Conservation (phyloP, 2,113 vertebrate genomes). For the Conger conger region DNA sequence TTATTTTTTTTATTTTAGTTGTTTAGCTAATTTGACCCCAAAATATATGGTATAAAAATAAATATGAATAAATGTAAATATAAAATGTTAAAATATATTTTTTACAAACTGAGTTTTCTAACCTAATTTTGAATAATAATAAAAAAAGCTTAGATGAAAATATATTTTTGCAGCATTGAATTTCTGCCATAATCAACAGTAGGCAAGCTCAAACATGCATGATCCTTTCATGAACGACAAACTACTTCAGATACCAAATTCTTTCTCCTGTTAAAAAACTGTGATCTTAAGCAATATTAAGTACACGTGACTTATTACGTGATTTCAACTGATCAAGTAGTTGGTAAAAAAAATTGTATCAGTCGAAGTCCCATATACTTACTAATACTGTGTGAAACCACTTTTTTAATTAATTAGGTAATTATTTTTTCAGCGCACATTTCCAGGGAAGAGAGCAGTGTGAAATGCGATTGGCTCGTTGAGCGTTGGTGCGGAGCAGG, state of each 20-base stretch:
- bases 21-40: not conserved
- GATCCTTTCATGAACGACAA: slow-evolving; percentile 11
- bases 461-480: slow-evolving; percentile 12
- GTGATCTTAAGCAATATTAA: too few relatives aligned
- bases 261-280: not conserved
- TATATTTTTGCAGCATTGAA: not conserved
- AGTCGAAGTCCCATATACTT: too few relatives aligned
- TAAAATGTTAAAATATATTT: not conserved
- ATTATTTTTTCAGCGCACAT: too few relatives aligned
- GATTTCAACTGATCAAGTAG: too few relatives aligned
- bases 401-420: too few relatives aligned
- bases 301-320: too few relatives aligned
- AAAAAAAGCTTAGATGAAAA: not conserved
- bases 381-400: too few relatives aligned
- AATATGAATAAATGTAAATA: too few relatives aligned
- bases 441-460: not conserved
- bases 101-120: not conserved
- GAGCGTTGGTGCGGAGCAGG: slow-evolving; percentile 46
- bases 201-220: not conserved
- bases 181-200: slow-evolving; percentile 21
- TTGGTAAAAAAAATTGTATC: too few relatives aligned
- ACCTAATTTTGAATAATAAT: not conserved
- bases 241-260: not conserved
- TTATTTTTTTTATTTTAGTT: too few relatives aligned
- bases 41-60: not conserved